Percentiles rank a stretch among this genome's conserved stretches.
Evolutionary conservation across 1,140 invertebrate genomes (phyloP).

Genomic region (Brachystomella parvula): DNA sequence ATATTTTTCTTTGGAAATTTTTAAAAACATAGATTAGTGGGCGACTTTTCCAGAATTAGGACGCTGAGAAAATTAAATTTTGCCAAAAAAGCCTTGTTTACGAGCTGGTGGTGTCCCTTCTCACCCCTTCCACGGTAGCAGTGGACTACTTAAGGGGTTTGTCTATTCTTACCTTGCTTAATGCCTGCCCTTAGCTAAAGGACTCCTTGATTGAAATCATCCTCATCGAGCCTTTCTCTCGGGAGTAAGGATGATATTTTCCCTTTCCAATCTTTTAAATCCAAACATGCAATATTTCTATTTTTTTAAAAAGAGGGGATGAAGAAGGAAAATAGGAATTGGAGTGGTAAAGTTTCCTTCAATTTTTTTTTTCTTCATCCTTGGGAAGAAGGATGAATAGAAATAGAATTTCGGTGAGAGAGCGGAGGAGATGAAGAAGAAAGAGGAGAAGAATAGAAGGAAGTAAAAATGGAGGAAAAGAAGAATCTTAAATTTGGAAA

Average conservation of each 20-base stretch:
- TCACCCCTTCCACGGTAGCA: not conserved
- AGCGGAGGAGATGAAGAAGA: not conserved
- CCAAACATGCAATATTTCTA: slow-evolving; percentile 3
- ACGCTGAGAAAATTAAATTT: no score
- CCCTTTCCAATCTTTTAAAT: not conserved
- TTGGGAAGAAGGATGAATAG: not conserved
- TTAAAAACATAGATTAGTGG: no score
- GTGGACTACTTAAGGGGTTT: not conserved
- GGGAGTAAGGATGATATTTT: no score
- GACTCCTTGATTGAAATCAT: not conserved
- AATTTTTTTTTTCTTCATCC: no score
- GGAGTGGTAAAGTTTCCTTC: not conserved
- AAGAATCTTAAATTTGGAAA: not conserved
- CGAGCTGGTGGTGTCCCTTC: not conserved
- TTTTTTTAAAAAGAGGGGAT: not conserved
- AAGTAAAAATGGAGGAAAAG: not conserved
- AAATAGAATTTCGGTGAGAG: not conserved
- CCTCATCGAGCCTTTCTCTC: no score
- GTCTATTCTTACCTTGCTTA: not conserved
- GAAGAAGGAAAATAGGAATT: not conserved
- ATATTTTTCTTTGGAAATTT: no score
- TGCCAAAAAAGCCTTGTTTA: not conserved
- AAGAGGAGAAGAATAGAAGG: not conserved
- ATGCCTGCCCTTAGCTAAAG: not conserved
- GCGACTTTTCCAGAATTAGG: no score